These are phyloP conservation scores for Leptobrachium ailaonicum DNA, from an alignment of 2,113 vertebrate species.

Conservation along the genomic window DNA sequence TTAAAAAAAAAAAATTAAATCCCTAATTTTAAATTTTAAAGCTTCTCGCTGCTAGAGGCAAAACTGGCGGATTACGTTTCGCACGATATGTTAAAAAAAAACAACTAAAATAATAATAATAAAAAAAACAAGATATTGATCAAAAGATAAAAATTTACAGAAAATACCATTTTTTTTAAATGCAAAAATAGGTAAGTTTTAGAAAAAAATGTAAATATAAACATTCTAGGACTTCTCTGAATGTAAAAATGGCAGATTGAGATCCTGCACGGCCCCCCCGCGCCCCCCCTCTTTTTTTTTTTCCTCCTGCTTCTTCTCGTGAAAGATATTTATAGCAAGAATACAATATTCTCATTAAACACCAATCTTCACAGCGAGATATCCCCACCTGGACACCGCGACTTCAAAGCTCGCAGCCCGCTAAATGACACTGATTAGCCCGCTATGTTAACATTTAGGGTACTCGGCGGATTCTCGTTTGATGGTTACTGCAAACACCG, in stretches of 20 bases:
- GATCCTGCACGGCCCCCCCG: too few species aligned
- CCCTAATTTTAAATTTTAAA: too few species aligned
- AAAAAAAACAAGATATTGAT: background rate
- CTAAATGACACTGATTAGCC: conserved; percentile 47
- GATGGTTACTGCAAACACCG: conserved; percentile 1
- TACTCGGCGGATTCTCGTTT: conserved; percentile 51
- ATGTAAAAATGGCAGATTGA: background rate
- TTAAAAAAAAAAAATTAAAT: too few species aligned
- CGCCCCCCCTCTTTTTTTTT: background rate
- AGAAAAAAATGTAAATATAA: background rate
- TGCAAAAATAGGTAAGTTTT: too few species aligned
- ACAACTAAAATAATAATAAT: background rate
- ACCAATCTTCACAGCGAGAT: conserved; percentile 39
- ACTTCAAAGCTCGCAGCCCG: conserved; percentile 42
- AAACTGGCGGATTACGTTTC: too few species aligned
- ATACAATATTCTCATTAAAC: conserved; percentile 33
- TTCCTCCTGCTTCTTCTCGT: conserved; percentile 24
- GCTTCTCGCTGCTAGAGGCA: too few species aligned
- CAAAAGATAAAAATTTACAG: too few species aligned
- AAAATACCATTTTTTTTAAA: too few species aligned
- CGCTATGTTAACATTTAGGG: conserved; percentile 39
- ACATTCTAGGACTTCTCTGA: background rate
- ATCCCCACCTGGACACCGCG: conserved; percentile 19
- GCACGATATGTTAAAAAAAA: too few species aligned
- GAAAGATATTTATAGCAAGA: conserved; percentile 51